Evolutionary conservation across 2,888 invertebrate genomes (phyloP).

Genomic region (Athripsodes cinereus): DNA sequence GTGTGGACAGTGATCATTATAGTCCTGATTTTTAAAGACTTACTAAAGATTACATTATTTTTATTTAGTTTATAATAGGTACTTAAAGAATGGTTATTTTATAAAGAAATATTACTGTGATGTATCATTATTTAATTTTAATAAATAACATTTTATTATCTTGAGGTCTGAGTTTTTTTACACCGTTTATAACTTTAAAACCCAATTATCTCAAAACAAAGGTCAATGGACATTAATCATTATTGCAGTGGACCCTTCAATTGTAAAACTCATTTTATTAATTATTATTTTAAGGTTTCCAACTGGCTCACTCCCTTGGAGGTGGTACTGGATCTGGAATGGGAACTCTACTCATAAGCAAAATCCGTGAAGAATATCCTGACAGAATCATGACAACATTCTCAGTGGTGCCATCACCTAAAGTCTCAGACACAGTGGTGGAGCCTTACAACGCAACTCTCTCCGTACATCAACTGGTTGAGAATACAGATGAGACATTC

Average conservation of each 20-base stretch:
- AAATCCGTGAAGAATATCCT: conserved; percentile 84
- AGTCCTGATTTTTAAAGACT: too few relatives aligned
- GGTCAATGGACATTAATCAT: too few relatives aligned
- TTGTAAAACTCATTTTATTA: background rate
- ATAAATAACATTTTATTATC: too few relatives aligned
- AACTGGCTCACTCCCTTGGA: conserved; percentile 75
- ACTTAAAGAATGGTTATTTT: too few relatives aligned
- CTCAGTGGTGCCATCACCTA: conserved; percentile 78
- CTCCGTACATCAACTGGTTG: conserved; percentile 79
- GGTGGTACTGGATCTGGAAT: conserved; percentile 87
- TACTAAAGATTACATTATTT: too few relatives aligned
- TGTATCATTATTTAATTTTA: too few relatives aligned
- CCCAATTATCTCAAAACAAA: background rate
- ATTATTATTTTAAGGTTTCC: conserved; percentile 60
- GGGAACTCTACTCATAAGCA: conserved; percentile 82
- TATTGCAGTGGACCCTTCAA: background rate
- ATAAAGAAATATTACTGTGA: too few relatives aligned
- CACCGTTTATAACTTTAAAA: too few relatives aligned
- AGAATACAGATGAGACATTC: conserved; percentile 83
- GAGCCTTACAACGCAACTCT: conserved; percentile 87
- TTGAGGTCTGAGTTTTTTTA: too few relatives aligned
- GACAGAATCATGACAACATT: conserved; percentile 84
- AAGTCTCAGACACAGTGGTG: conserved; percentile 83
- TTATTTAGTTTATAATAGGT: too few relatives aligned
- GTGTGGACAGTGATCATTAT: too few relatives aligned